These are phyloP conservation scores for Coluber constrictor DNA, from an alignment of 2,797 vertebrate genomes.

Conservation along the genomic window DNA sequence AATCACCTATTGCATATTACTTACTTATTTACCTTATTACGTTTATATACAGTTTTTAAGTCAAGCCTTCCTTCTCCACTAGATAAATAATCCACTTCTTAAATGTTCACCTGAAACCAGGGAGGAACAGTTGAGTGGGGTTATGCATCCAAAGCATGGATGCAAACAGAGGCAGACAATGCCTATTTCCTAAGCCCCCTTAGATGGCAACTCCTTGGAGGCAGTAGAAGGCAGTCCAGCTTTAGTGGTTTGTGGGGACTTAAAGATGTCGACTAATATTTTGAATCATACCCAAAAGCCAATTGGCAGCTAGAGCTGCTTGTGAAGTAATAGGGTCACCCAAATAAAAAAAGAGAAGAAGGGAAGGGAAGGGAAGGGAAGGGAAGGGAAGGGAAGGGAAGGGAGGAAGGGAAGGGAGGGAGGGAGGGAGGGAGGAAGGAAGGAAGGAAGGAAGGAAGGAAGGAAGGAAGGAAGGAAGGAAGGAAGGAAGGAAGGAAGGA, in stretches of 20 bases:
- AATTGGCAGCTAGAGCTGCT: background rate
- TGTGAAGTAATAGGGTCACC: background rate
- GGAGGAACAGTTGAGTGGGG: background rate
- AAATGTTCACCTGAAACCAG: background rate
- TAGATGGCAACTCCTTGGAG: background rate
- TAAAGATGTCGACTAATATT: background rate
- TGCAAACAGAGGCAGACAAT: background rate
- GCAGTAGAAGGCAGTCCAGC: background rate
- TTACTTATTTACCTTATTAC: background rate
- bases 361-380: no score
- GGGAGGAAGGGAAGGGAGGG: fast-evolving
- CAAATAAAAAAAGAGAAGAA: background rate
- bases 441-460: background rate
- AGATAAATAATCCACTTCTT: background rate
- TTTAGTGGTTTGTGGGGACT: background rate
- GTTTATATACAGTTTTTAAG: background rate
- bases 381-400: no score
- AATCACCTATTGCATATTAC: background rate
- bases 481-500: background rate
- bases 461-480: background rate
- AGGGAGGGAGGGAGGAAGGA: fast-evolving
- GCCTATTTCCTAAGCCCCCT: background rate
- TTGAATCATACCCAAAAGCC: background rate
- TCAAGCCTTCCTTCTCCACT: background rate
- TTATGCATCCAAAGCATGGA: background rate